Base-by-base conservation (phyloP, 2,888 invertebrate genomes). In the Troides helena region DNA sequence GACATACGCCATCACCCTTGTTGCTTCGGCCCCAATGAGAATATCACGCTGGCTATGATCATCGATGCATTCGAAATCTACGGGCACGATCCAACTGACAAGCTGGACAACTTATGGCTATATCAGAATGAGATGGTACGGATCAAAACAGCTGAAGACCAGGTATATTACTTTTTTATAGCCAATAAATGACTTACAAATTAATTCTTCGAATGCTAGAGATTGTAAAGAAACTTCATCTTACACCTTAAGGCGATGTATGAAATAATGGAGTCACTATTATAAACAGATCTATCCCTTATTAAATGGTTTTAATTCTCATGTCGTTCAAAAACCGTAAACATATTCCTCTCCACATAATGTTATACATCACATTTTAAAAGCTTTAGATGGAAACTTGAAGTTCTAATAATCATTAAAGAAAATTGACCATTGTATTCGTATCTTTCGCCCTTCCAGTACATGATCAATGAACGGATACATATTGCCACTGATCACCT, bases 41-140 rank as follows among this genome's bases (percentile, higher is more conserved):
- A 92, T 73, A 74, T 92, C 0, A 90, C 91, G 0, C 82, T 92
- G 50, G 92, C 92, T 1, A 91, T 92, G 92, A 88, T 92, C 71
- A 92, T 92, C 67, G 92, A 92, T 74, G 91, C 92, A 1, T 92
- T 90, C 77, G 92, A 92, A 76, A 91, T 92, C 73, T 92, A 92
- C 77, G 92, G 92, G 2, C 92, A 92, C 75, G 92, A 92, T 72
- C 92, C 92, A 4, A 90, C 92, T 0, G 92, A 92, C 75, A 92
- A 92, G 70, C 80, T 92, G 69, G 92, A 92, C 74, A 86, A 92
- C 70, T 75, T 92, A 23, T 87, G 87, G 87, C 82, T 88, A 1
- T 92, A 92, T 72, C 91, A 91, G 80, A 86, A 82, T 70, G 91
- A 92, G 75, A 92, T 92, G 92, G 69, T 91, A 78, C 80, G 84